Percentiles rank a stretch among this genome's conserved stretches.
These are phyloP conservation scores for Parthenolecanium corni DNA, from an alignment of 2,888 invertebrate genomes.

Conservation along the genomic window DNA sequence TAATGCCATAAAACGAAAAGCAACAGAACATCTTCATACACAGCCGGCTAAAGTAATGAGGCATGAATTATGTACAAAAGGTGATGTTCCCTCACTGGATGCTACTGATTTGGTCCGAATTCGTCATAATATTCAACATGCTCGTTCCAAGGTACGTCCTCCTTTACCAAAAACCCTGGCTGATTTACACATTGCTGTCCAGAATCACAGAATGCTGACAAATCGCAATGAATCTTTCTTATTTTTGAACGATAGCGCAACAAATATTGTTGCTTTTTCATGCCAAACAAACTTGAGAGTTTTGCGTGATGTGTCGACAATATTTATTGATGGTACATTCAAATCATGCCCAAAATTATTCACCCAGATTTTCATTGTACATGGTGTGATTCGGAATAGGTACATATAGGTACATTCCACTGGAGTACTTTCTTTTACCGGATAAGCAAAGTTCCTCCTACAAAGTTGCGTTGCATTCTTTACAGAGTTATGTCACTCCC, in stretches of 20 bases:
- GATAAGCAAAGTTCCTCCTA: too few species aligned
- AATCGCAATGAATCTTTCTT: neutral
- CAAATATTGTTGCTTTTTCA: neutral
- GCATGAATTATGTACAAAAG: neutral
- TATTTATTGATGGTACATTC: neutral
- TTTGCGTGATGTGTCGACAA: neutral
- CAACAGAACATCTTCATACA: neutral
- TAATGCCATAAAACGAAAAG: conserved; percentile 5
- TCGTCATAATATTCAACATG: neutral
- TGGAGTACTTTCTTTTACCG: too few species aligned
- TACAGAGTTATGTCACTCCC: too few species aligned
- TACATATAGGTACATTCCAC: too few species aligned
- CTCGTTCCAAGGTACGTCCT: neutral
- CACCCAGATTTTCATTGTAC: neutral
- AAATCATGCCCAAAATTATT: neutral
- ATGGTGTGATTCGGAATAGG: too few species aligned
- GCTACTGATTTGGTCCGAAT: neutral
- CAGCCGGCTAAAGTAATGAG: neutral
- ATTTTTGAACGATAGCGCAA: neutral
- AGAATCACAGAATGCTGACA: neutral
- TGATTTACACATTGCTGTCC: neutral
- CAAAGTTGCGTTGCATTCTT: too few species aligned
- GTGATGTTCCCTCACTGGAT: neutral
- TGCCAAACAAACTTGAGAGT: neutral
- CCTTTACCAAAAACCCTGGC: neutral